Percentiles rank a stretch among this genome's conserved stretches.
Evolutionary conservation across 2,888 invertebrate species (phyloP).

Genomic region (Tridacna gigas): DNA sequence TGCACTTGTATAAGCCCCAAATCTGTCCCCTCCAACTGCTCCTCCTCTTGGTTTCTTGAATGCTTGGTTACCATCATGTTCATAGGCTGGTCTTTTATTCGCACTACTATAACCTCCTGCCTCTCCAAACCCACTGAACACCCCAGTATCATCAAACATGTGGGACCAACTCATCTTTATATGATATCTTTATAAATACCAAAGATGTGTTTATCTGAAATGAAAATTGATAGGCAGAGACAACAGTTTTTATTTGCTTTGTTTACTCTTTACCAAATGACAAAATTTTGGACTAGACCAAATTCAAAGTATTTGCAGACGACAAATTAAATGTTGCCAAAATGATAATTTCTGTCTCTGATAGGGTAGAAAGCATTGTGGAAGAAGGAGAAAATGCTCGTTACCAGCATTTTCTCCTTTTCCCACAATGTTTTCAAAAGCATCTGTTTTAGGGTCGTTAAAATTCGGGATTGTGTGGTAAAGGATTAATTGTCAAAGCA

Average conservation of each 20-base stretch:
- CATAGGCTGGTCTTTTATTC: conserved; percentile 7
- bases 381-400: not conserved
- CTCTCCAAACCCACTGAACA: conserved; percentile 2
- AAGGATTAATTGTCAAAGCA: too few relatives aligned
- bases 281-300: not conserved
- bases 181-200: not conserved
- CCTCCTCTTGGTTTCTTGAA: conserved; percentile 18
- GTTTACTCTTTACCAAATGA: not conserved
- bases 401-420: not conserved
- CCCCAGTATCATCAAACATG: conserved; percentile 19
- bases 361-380: not conserved
- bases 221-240: too few relatives aligned
- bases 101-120: not conserved
- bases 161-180: conserved; percentile 34
- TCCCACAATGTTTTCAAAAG: not conserved
- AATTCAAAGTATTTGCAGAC: not conserved
- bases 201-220: too few relatives aligned
- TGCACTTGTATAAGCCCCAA: not conserved
- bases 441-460: not conserved
- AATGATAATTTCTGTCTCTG: not conserved
- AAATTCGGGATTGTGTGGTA: not conserved
- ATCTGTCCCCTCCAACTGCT: not conserved
- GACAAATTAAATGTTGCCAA: not conserved
- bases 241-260: too few relatives aligned
- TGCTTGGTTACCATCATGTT: conserved; percentile 11